Base-by-base conservation (phyloP, 2,888 invertebrate species). In the Zele albiditarsus region DNA sequence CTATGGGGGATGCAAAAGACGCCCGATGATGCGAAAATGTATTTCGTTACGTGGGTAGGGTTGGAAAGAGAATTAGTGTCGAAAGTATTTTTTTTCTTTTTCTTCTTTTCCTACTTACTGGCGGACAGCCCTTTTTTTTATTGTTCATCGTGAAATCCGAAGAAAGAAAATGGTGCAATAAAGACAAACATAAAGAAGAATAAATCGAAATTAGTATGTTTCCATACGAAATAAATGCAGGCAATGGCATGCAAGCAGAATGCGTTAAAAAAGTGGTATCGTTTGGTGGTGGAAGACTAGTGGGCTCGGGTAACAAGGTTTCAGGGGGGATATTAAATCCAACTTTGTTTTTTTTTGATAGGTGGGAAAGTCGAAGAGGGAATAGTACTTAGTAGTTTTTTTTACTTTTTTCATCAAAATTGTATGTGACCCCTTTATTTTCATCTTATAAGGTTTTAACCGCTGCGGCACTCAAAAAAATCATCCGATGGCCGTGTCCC, bases 171-270 rank as follows among this genome's bases (percentile, higher is more conserved):
- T 88, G 89, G 89, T 90, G 90, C 90, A 90, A 88, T 89, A 84
- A 89, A 91, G 89, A 90, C 92, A 92, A 91, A 91, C 91, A 89
- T 89, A 90, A 93, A 92, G 92, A 93, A 93, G 93, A 93, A 93
- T 93, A 93, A 92, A 90, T 91, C 93, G 92, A 93, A 93, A 89
- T 88, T 88, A 86, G 86, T 71, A 69, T 68, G 62, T 71, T 77
- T 73, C 87, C 87, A 85, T 88, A 89, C 88, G 86, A 85, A 89
- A 87, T 84, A 85, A 87, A 87, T 86, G 87, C 88, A 89, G 88
- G 88, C 88, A 88, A 84, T 82, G 81, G 77, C 88, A 88, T 89
- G 89, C 89, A 89, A 88, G 89, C 88, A 88, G 87, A 87, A 88
- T 88, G 89, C 88, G 85, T 87, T 81, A 84, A 86, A 88, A 88